Base-by-base conservation (phyloP, 1,140 invertebrate species). In the Drosophila busckii region DNA sequence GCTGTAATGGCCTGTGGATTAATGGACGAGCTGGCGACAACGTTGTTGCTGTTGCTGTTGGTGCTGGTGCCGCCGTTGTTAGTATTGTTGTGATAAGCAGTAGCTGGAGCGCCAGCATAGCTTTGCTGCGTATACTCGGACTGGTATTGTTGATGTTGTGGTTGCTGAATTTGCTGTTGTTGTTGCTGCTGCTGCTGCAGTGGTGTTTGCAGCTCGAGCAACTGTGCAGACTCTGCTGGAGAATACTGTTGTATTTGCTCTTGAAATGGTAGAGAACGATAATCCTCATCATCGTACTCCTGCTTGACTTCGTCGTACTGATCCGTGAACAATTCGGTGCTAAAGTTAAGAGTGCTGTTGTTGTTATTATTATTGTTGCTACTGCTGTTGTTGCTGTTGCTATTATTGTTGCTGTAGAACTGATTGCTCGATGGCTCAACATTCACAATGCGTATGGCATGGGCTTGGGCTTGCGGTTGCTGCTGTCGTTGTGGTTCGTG, bases 261-360 rank as follows among this genome's bases (percentile, higher is more conserved):
- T n/a, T 69, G 73, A 40, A 73, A 66, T 60, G 83, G 53, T 48
- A 71, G 26, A 25, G 76, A 78, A 28, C 61, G 65, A 38, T 67
- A 64, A 5, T 82, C 75, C n/a, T 80, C 73, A 9, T 82, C 75
- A 16, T 80, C 73, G 25, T 75, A 80, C 29, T 80, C 75, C 20
- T 82, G 75, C 25, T 80, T 80, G 10, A 82, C 66, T 15, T 80
- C 80, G 9, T 84, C 80, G 16, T 84, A 84, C 35, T 84, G 68
- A 55, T 84, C 80, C 6, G 68, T 80, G 9, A 84, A 84, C n/a
- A 84, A 42, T 56, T 84, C 80, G 4, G 80, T 75, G 59, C 48
- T 84, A 25, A 82, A 84, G 41, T 61, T 61, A 31, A 75, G 45
- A 0, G 38, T 54, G 19, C 37, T 54, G 38, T 37, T 70, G 29